Evolutionary conservation across 2,113 vertebrate species (phyloP).

Genomic region (Seriola rivoliana): DNA sequence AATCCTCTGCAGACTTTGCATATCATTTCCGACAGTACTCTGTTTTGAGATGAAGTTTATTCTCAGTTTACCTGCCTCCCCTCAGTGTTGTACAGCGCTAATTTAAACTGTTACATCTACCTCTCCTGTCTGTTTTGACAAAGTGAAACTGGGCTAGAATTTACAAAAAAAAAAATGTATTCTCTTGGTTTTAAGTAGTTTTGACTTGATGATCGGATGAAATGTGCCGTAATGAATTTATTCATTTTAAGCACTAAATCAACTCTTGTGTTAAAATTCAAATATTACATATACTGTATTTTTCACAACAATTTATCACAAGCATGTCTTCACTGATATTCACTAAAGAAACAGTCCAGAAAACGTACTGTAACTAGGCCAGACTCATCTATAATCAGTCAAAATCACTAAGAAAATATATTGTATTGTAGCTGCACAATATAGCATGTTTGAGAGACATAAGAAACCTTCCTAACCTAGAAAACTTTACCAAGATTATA

Average conservation of each 20-base stretch:
- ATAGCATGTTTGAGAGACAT: too few relatives aligned
- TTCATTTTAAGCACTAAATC: background rate
- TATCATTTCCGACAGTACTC: conserved; percentile 16
- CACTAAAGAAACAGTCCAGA: background rate
- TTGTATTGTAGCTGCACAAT: too few relatives aligned
- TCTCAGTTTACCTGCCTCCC: background rate
- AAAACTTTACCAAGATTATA: background rate
- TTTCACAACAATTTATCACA: too few relatives aligned
- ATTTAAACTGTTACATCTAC: background rate
- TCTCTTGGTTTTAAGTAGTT: background rate
- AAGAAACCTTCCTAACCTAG: background rate
- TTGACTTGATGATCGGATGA: too few relatives aligned
- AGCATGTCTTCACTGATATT: too few relatives aligned
- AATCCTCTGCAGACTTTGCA: conserved; percentile 41
- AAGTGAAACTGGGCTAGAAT: background rate
- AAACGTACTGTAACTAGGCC: background rate
- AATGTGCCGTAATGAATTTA: background rate
- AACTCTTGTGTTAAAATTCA: background rate
- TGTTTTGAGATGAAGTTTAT: background rate
- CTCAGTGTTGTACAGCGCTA: background rate
- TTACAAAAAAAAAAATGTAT: too few relatives aligned
- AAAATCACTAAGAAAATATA: too few relatives aligned
- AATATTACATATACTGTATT: too few relatives aligned
- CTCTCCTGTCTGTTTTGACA: background rate
- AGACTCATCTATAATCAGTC: too few relatives aligned